These are phyloP conservation scores for Xerus rutilus DNA, from an alignment of 2,797 vertebrate genomes.

Conservation along the genomic window DNA sequence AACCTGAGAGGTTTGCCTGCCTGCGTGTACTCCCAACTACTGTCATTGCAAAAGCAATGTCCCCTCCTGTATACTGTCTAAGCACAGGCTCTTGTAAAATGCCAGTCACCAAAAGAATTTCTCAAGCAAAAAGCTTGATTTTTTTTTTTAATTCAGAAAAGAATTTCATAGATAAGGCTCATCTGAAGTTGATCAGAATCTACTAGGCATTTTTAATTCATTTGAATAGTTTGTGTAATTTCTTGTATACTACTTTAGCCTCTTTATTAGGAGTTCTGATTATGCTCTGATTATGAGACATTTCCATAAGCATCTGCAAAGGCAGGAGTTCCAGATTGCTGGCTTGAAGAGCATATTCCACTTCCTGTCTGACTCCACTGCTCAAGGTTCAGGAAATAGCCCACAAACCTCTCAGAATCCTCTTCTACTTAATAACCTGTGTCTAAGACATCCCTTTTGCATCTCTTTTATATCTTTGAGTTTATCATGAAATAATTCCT, in stretches of 20 bases:
- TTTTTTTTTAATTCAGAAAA: not conserved
- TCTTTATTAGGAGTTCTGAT: not conserved
- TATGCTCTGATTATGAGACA: not conserved
- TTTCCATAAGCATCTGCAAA: conserved; percentile 3
- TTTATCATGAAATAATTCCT: conserved; percentile 39
- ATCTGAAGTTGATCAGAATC: conserved; percentile 12
- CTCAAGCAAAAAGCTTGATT: not conserved
- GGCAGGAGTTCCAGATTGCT: not conserved
- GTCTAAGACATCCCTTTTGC: not conserved
- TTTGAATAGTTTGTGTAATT: not conserved
- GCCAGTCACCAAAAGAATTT: not conserved
- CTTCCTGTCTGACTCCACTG: not conserved
- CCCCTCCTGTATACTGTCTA: not conserved
- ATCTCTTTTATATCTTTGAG: not conserved
- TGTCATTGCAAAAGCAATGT: not conserved
- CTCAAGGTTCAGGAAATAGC: not conserved
- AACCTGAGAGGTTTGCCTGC: not conserved
- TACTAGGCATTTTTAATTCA: conserved; percentile 6
- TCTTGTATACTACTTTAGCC: not conserved
- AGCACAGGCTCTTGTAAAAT: not conserved
- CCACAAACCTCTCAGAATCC: not conserved
- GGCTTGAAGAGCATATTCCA: not conserved
- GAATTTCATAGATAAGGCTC: not conserved
- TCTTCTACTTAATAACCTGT: not conserved
- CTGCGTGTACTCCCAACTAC: not conserved